Percentiles rank a stretch among this genome's conserved stretches.
These are phyloP conservation scores for Dipodomys spectabilis DNA, from an alignment of 2,113 vertebrate species.

Conservation along the genomic window DNA sequence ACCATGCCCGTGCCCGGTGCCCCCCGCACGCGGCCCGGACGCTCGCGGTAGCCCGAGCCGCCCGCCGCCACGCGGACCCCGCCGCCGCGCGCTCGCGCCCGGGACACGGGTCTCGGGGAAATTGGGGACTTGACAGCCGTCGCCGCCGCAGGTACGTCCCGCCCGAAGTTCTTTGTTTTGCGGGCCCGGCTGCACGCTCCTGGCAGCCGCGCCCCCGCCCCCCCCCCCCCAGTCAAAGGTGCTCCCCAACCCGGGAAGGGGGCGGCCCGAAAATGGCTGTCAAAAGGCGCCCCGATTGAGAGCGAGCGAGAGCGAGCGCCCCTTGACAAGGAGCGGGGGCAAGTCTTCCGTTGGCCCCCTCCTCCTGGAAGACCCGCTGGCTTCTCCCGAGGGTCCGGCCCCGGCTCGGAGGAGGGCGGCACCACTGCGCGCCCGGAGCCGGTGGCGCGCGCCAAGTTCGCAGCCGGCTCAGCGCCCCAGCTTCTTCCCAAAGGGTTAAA, in stretches of 20 bases:
- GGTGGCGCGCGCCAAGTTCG: constrained; percentile 45
- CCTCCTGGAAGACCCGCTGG: background rate
- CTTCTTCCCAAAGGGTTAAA: background rate
- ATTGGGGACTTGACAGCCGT: constrained; percentile 77
- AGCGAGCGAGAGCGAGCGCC: background rate
- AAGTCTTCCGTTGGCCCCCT: background rate
- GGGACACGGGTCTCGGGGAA: constrained; percentile 66
- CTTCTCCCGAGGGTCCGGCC: background rate
- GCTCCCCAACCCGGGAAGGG: background rate
- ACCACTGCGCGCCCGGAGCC: no score
- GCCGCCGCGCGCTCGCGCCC: background rate
- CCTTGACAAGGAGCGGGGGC: background rate
- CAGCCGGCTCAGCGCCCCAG: background rate
- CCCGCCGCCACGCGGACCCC: background rate
- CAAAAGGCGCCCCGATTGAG: background rate
- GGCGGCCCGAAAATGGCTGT: constrained; percentile 64
- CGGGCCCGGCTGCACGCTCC: background rate
- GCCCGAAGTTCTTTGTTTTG: constrained; percentile 79
- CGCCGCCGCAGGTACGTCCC: constrained; percentile 77
- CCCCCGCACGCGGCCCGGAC: background rate
- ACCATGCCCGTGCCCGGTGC: constrained; percentile 44
- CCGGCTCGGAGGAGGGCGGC: background rate
- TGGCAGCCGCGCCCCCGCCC: constrained; percentile 7
- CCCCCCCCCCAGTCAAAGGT: background rate
- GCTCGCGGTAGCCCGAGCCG: constrained; percentile 8